Percentiles rank a stretch among this genome's conserved stretches.
These are phyloP conservation scores for Cisticola juncidis DNA, from an alignment of 2,113 vertebrate species.

Conservation along the genomic window DNA sequence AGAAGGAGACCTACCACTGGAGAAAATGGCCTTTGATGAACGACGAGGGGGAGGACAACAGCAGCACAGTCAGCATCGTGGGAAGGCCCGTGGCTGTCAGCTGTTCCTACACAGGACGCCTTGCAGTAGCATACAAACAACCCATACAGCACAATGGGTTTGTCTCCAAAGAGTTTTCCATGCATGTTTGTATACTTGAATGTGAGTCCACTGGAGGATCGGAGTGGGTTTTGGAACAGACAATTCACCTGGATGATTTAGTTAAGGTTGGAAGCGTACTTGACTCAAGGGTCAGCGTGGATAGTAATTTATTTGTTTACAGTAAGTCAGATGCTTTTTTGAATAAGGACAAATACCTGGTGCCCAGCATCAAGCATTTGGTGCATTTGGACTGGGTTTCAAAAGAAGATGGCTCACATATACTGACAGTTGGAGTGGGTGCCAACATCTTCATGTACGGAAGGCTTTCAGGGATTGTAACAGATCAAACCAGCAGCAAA, in stretches of 20 bases:
- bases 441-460: constrained; percentile 98
- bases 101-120: constrained; percentile 94
- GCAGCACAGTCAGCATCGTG: constrained; percentile 87
- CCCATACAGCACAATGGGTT: constrained; percentile 78
- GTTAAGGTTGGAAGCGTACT: constrained; percentile 86
- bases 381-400: constrained; percentile 98
- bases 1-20: constrained; percentile 83
- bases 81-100: constrained; percentile 95
- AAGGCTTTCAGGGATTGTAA: constrained; percentile 92
- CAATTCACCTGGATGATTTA: constrained; percentile 92
- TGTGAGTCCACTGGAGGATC: constrained; percentile 98
- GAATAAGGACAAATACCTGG: constrained; percentile 81
- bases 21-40: constrained; percentile 94
- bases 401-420: constrained; percentile 98
- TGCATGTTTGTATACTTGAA: constrained; percentile 98
- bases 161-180: constrained; percentile 90
- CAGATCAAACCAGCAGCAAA: constrained; percentile 89
- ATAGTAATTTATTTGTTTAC: constrained; percentile 97
- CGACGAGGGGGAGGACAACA: constrained; percentile 88
- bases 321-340: constrained; percentile 92
- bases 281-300: constrained; percentile 91
- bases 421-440: constrained; percentile 95
- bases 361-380: constrained; percentile 95
- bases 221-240: constrained; percentile 98
- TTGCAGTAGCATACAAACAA: constrained; percentile 94